These are phyloP conservation scores for Parasteatoda tepidariorum DNA, from an alignment of 1,140 invertebrate genomes.

Conservation along the genomic window DNA sequence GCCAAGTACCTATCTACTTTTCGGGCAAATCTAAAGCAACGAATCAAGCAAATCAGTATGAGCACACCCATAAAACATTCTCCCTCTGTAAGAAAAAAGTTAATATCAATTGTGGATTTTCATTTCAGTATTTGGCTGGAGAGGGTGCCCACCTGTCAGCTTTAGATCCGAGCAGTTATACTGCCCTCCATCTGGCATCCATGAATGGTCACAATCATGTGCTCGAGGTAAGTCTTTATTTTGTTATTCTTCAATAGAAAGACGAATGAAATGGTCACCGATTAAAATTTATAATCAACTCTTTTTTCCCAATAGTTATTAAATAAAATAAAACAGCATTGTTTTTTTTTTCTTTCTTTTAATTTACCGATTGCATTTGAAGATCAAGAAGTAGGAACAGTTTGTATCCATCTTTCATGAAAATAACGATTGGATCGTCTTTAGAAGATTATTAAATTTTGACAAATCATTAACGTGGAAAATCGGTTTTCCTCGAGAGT, in stretches of 20 bases:
- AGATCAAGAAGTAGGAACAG: too few species aligned
- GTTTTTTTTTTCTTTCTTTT: too few species aligned
- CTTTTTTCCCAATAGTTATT: background rate
- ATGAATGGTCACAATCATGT: slow-evolving; percentile 68
- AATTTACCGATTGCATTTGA: too few species aligned
- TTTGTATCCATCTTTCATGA: too few species aligned
- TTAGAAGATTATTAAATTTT: too few species aligned
- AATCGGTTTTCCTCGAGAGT: too few species aligned
- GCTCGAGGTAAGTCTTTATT: slow-evolving; percentile 61
- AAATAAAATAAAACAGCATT: background rate
- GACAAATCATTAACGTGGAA: too few species aligned
- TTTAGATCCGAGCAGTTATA: slow-evolving; percentile 67
- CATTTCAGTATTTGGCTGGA: slow-evolving; percentile 51
- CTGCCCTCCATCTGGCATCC: slow-evolving; percentile 68
- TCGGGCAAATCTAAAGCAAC: background rate
- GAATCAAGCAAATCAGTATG: background rate
- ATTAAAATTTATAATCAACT: background rate
- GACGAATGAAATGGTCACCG: background rate
- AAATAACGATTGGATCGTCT: too few species aligned
- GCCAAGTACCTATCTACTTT: background rate
- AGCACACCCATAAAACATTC: background rate
- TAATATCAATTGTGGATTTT: background rate
- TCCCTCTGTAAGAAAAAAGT: background rate
- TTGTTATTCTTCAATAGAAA: too few species aligned
- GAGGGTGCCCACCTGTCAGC: slow-evolving; percentile 62